Evolutionary conservation across 2,888 invertebrate species (phyloP).

Genomic region (Proisotoma minuta): DNA sequence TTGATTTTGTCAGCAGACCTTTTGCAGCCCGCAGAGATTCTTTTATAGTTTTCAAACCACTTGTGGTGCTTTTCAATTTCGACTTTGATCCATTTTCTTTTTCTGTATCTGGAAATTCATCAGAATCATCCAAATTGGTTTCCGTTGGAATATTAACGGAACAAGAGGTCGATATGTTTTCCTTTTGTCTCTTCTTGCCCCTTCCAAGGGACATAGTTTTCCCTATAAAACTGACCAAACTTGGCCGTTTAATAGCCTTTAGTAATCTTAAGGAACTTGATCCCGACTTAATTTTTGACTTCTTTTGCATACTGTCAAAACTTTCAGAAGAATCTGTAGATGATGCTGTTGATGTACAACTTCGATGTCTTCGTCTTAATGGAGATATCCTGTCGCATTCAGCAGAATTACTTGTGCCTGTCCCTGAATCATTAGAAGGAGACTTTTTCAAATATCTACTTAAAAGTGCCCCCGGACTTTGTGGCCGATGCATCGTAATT

Average conservation of each 20-base stretch:
- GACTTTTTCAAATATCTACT: constrained; percentile 16
- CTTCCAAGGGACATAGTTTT: constrained; percentile 11
- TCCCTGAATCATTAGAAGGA: constrained; percentile 23
- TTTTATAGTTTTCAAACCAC: too few relatives aligned
- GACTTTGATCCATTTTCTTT: too few relatives aligned
- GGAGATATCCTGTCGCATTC: constrained; percentile 14
- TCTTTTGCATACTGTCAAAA: constrained; percentile 12
- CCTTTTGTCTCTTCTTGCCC: too few relatives aligned
- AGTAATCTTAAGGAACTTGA: constrained; percentile 12
- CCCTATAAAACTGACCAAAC: constrained; percentile 21
- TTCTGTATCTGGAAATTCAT: too few relatives aligned
- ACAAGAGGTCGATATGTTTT: constrained; percentile 2
- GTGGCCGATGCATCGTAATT: constrained; percentile 19
- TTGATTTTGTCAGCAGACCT: too few relatives aligned
- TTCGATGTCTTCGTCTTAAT: constrained; percentile 23
- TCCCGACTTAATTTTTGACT: too few relatives aligned
- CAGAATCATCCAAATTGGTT: too few relatives aligned
- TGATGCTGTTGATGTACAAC: constrained; percentile 23
- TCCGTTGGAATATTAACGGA: too few relatives aligned
- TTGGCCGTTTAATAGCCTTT: constrained; percentile 13
- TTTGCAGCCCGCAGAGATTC: too few relatives aligned
- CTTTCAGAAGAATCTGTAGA: constrained; percentile 22
- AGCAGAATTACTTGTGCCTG: constrained; percentile 17
- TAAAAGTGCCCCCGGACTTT: constrained; percentile 8
- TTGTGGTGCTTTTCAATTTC: too few relatives aligned